phyloP scores from a whole-genome alignment of 2,797 vertebrate species.

The Rhinophrynus dorsalis region DNA sequence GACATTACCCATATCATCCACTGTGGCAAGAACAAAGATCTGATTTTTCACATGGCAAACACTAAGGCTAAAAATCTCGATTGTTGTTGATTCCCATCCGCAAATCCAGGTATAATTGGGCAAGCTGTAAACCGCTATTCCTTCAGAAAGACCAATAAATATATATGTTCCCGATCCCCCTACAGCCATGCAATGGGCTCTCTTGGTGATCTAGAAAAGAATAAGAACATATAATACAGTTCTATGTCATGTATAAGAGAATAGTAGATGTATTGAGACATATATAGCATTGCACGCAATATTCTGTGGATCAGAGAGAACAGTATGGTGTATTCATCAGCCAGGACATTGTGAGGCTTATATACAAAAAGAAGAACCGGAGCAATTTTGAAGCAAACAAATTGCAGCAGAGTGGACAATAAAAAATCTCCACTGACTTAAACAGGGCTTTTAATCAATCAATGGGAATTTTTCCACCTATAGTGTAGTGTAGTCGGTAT shows the following conservation, averaged over 20 bases:
- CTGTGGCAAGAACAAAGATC: conserved; percentile 67
- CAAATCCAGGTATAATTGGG: conserved; percentile 52
- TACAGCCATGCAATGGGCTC: conserved; percentile 71
- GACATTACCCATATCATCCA: conserved; percentile 87
- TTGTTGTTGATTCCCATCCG: conserved; percentile 68
- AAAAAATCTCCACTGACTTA: too few species aligned
- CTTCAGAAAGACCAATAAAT: conserved; percentile 71
- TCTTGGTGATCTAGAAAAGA: conserved; percentile 68
- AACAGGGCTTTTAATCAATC: too few species aligned
- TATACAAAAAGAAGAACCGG: too few species aligned
- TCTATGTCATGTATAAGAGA: background rate
- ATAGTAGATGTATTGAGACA: background rate
- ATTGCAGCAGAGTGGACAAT: too few species aligned
- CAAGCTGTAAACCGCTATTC: conserved; percentile 72
- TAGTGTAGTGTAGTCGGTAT: too few species aligned
- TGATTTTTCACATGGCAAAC: conserved; percentile 60
- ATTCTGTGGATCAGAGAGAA: too few species aligned
- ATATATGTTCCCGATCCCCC: conserved; percentile 71
- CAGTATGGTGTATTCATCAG: too few species aligned
- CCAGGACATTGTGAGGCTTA: too few species aligned
- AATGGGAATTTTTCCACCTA: too few species aligned
- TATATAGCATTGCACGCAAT: background rate
- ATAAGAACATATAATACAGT: conserved; percentile 5
- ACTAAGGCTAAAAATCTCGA: conserved; percentile 73
- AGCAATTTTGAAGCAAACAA: too few species aligned